Evolutionary conservation across 2,888 invertebrate species (phyloP).

Genomic region (Lepidonotus clava): DNA sequence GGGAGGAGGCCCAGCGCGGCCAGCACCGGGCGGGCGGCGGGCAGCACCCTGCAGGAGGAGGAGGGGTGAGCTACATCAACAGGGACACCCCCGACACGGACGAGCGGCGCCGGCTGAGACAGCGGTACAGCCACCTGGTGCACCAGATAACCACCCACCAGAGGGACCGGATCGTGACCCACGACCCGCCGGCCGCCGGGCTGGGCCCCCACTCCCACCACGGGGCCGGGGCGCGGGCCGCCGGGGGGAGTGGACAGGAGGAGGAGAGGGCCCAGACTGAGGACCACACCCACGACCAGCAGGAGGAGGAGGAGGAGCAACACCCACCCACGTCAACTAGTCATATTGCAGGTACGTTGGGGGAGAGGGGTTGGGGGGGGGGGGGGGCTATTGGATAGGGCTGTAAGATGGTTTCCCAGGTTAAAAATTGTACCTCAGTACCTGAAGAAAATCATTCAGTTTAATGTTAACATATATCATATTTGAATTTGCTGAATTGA

Average conservation of each 20-base stretch:
- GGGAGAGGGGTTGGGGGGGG: too few species aligned
- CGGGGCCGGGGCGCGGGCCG: not conserved
- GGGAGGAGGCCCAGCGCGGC: slow-evolving; percentile 14
- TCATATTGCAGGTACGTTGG: slow-evolving; percentile 22
- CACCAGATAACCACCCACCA: slow-evolving; percentile 57
- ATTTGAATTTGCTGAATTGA: too few species aligned
- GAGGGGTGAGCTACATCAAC: slow-evolving; percentile 41
- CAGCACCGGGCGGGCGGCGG: slow-evolving; percentile 30
- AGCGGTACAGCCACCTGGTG: slow-evolving; percentile 63
- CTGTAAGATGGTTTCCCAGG: too few species aligned
- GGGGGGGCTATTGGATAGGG: too few species aligned
- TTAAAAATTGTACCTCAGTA: too few species aligned
- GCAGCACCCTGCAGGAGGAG: not conserved
- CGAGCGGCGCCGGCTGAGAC: slow-evolving; percentile 53
- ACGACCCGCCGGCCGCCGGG: not conserved
- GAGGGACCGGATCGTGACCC: slow-evolving; percentile 44
- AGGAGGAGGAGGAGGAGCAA: not conserved
- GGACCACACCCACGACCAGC: not conserved
- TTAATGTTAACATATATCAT: too few species aligned
- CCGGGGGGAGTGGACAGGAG: not conserved
- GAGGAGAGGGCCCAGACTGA: too few species aligned
- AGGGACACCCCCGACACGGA: not conserved
- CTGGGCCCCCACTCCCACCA: not conserved
- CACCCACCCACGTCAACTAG: slow-evolving; percentile 12
- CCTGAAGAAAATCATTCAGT: too few species aligned